Evolutionary conservation across 2,797 vertebrate species (phyloP), one percentile per base, ranked within the genome.

Genomic region (Vultur gryphus): DNA sequence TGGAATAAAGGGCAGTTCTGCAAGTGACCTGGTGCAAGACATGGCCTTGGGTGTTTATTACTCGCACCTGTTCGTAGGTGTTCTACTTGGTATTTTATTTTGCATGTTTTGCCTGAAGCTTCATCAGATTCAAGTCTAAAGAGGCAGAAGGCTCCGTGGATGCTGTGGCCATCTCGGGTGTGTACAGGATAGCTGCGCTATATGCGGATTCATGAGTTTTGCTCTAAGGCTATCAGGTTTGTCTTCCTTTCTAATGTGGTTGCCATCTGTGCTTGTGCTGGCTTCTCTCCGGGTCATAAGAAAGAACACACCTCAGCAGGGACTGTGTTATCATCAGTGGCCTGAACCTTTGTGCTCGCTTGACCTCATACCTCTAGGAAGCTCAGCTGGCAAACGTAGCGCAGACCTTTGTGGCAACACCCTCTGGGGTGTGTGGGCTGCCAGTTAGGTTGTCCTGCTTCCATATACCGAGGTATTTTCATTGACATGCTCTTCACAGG

Each of bases 361-460:
- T 95, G 93, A 93, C 95, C 91, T 93, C 76, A 54, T 81, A 83
- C 69, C 62, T 94, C 96, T 67, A 61, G 91, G 91, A 93, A 91
- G 93, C 73, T 96, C 73, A 82, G 77, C 73, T 52, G 77, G 85
- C 87, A 90, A 88, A 88, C 1, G 33, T 51, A 66, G 84, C 4
- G 1, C 73, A 76, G 95, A 79, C 51, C 72, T 88, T 92, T 76
- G 79, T 54, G 76, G 84, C 80, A 91, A 26, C 58, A 82, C 51
- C 43, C 69, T 90, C 76, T 54, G 79, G 66, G 79, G 70, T 49
- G 52, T 2, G 7, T 70, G 84, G 84, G 79, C 84, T 91, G 90
- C 79, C 2, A 0, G 49, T 82, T 48, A 94, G 87, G 72, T 89
- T 92, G 84, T 89, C 92, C 84, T 81, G 55, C 89, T 96, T 88